Base-by-base conservation (phyloP, 2,888 invertebrate genomes). In the Coronaproctus castanopsis region DNA sequence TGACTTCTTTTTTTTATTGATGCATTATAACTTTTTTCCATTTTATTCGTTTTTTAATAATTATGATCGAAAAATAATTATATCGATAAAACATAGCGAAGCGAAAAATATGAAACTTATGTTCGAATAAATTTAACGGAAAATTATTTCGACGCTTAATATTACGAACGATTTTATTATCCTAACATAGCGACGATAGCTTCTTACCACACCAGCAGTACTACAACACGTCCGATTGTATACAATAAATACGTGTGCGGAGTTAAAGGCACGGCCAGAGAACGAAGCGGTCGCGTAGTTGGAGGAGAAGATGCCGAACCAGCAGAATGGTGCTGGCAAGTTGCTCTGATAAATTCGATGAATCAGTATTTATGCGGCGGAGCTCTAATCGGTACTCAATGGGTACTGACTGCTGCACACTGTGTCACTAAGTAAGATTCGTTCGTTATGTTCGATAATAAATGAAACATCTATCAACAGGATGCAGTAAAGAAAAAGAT, bases 291-390 rank as follows among this genome's bases (percentile, higher is more conserved):
- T 20, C 55, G 66, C 24, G 90, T 92, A 62, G 90, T 92, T 64
- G 92, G 92, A 14, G 92, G 92, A 18, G 87, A 85, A 71, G 91
- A 92, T 70, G 88, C 91, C 1, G 84, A 83, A 66, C 84, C 89
- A 61, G 90, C 88, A 54, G 91, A 91, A 76, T 92, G 91, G 90
- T 91, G 91, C 73, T 91, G 91, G 91, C 90, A 90, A 74, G 88
- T 87, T 64, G 92, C 92, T 1, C 77, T 92, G 65, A 91, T 92
- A 71, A 92, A 92, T 74, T 87, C 89, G 1, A 76, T 89, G 61
- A 92, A 92, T 75, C 92, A 92, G 73, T 92, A 92, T 73, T 77
- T 92, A 52, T 92, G 92, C 70, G 92, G 92, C 3, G 92, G 90
- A 20, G 91, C 91, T 1, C 78, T 92, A 18, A 90, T 92, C 67